Percentiles rank a stretch among this genome's conserved stretches.
Conservation (phyloP, 2,113 vertebrate species). For the mouse (Mus musculus) region DNA sequence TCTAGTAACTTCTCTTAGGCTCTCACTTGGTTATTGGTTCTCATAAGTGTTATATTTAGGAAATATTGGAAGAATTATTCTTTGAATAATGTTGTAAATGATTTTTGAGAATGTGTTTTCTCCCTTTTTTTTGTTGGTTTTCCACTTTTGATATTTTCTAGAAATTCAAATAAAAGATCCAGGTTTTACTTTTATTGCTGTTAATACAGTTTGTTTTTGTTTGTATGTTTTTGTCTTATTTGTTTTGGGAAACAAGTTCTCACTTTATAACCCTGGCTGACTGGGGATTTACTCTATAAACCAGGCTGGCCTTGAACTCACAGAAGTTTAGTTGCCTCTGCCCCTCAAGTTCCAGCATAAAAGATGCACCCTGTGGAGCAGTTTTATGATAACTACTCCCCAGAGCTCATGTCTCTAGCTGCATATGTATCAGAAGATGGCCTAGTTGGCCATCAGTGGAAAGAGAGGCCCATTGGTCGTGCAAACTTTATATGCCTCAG, state of each 20-base stretch:
- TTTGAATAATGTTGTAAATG: conserved; percentile 50
- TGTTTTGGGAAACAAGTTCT: background rate
- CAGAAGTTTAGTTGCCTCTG: background rate
- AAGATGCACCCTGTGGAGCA: background rate
- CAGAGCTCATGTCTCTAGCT: no score
- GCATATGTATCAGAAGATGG: no score
- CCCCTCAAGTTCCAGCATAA: background rate
- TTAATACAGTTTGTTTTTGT: background rate
- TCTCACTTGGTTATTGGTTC: conserved; percentile 72
- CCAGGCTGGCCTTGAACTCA: background rate
- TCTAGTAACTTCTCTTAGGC: conserved; percentile 65
- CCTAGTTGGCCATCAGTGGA: no score
- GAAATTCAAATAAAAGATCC: background rate
- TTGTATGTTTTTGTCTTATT: background rate
- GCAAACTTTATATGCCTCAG: no score
- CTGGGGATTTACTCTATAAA: background rate
- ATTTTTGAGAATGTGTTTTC: background rate
- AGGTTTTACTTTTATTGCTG: background rate
- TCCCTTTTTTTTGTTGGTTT: conserved; percentile 14
- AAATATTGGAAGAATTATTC: conserved; percentile 51
- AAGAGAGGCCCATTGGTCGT: no score
- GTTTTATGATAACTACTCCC: conserved; percentile 29
- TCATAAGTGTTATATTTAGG: conserved; percentile 52
- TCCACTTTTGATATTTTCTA: background rate
- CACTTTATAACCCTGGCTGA: background rate